These are phyloP conservation scores for Coluber constrictor DNA, from an alignment of 2,797 vertebrate genomes.

Conservation along the genomic window DNA sequence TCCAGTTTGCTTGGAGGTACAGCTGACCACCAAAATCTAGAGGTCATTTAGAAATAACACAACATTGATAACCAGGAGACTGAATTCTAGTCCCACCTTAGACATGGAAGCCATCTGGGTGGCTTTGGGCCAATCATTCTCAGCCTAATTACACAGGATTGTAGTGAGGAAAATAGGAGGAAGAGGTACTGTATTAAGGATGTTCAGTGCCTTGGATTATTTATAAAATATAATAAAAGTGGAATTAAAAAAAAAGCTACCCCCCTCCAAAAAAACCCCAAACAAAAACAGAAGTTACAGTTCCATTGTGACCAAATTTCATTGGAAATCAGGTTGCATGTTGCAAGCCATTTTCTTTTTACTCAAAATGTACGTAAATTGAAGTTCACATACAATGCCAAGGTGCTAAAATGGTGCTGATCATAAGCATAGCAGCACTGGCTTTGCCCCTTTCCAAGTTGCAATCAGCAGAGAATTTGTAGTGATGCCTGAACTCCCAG, in stretches of 20 bases:
- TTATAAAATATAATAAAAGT: not conserved
- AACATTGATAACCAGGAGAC: not conserved
- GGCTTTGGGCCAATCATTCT: not conserved
- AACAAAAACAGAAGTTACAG: not conserved
- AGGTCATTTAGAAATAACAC: not conserved
- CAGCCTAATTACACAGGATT: not conserved
- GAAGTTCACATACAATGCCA: not conserved
- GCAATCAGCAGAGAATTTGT: not conserved
- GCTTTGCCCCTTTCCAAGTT: not conserved
- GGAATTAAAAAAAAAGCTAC: not conserved
- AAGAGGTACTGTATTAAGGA: not conserved
- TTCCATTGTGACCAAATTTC: not conserved
- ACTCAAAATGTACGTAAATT: not conserved
- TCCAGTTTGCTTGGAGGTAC: not conserved
- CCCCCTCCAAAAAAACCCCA: not conserved
- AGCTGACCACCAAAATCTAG: not conserved
- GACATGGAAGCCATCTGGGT: not conserved
- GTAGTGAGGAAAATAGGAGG: not conserved
- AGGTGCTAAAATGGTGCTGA: not conserved
- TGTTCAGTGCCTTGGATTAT: not conserved
- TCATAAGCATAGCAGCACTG: not conserved
- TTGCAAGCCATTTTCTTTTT: not conserved
- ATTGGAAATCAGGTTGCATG: not conserved
- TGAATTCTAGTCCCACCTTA: not conserved
- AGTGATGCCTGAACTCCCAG: not conserved